phyloP scores from a whole-genome alignment of 2,797 vertebrate species.

The Platalea minor region DNA sequence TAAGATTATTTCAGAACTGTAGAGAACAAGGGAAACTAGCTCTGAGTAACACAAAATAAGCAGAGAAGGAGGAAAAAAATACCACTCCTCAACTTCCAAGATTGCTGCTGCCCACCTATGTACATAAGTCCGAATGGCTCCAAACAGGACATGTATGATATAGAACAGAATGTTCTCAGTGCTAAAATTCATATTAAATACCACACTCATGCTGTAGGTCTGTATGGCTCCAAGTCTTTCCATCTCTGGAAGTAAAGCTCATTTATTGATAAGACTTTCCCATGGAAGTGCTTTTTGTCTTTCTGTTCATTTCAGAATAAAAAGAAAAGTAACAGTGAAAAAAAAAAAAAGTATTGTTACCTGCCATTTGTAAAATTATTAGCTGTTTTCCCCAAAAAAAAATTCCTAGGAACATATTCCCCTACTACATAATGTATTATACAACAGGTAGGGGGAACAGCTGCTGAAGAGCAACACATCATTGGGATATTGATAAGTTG shows the following conservation, averaged over 20 bases:
- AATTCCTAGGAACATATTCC: background rate
- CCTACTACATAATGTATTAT: accelerated
- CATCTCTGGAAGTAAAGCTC: background rate
- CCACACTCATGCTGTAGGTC: accelerated
- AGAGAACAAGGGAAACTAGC: background rate
- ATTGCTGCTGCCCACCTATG: background rate
- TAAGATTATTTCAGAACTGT: background rate
- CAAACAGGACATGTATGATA: background rate
- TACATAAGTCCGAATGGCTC: background rate
- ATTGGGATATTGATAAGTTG: background rate
- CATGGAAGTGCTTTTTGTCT: background rate
- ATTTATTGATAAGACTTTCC: background rate
- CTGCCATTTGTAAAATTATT: background rate
- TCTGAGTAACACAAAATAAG: background rate
- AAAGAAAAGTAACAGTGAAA: background rate
- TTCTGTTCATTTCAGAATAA: background rate
- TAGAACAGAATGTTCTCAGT: background rate
- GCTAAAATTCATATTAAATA: background rate
- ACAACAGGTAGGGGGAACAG: background rate
- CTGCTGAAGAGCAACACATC: background rate
- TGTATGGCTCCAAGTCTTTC: background rate
- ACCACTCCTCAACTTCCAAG: background rate
- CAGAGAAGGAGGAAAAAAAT: background rate
- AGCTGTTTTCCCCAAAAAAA: accelerated
- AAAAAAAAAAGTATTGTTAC: background rate